phyloP scores from a whole-genome alignment of 2,888 invertebrate genomes.

The Phaedon cochleariae region DNA sequence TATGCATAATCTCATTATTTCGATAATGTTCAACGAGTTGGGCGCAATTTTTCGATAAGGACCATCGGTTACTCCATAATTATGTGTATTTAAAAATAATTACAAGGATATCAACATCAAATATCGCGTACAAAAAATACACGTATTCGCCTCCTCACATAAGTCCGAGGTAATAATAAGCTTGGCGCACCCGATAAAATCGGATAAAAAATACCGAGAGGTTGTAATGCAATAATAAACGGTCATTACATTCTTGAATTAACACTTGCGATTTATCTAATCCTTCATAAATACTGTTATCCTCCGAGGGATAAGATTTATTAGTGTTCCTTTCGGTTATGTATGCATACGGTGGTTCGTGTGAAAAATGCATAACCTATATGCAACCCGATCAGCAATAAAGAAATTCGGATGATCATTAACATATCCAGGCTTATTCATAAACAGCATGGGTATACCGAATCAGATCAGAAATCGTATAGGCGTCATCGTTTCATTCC shows the following conservation, averaged over 20 bases:
- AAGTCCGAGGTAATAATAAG: constrained; percentile 37
- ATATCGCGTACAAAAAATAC: constrained; percentile 35
- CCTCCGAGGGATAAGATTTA: not conserved
- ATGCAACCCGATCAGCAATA: not conserved
- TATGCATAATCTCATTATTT: constrained; percentile 22
- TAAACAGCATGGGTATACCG: too few relatives aligned
- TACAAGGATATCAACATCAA: constrained; percentile 38
- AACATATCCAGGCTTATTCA: too few relatives aligned
- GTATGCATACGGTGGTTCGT: not conserved
- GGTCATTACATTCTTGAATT: constrained; percentile 38
- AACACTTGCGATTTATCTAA: constrained; percentile 36
- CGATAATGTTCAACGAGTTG: constrained; percentile 28
- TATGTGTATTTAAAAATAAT: constrained; percentile 44
- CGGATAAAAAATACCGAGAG: constrained; percentile 33
- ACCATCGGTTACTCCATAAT: constrained; percentile 36
- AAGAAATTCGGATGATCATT: not conserved
- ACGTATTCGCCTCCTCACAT: constrained; percentile 35
- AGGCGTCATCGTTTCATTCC: too few relatives aligned
- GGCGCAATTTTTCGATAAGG: constrained; percentile 34
- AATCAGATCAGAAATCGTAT: too few relatives aligned
- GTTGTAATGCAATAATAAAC: constrained; percentile 38
- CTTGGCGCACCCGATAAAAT: constrained; percentile 37
- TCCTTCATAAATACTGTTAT: constrained; percentile 6
- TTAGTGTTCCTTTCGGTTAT: not conserved
- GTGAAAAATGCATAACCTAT: not conserved